phyloP scores from a whole-genome alignment of 2,797 vertebrate genomes.

The Miichthys miiuy region DNA sequence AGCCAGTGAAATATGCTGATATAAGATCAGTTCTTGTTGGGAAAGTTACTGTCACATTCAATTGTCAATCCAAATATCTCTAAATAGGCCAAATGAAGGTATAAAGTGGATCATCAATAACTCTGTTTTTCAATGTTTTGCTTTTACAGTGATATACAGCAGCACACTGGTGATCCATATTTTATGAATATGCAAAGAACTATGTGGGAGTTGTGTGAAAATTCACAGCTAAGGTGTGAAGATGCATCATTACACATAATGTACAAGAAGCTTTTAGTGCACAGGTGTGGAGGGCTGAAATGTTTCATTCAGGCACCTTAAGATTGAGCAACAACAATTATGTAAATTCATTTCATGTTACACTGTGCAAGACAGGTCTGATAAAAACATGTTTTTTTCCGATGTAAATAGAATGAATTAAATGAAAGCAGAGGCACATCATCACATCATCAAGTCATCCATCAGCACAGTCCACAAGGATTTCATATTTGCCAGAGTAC shows the following conservation, averaged over 20 bases:
- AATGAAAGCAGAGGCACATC: no score
- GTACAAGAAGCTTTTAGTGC: slow-evolving; percentile 11
- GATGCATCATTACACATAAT: slow-evolving; percentile 17
- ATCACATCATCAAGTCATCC: not conserved
- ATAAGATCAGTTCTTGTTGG: slow-evolving; percentile 21
- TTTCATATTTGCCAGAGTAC: no score
- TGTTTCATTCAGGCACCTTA: not conserved
- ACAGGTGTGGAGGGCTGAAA: slow-evolving; percentile 8
- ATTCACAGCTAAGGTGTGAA: slow-evolving; percentile 38
- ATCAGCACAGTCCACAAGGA: not conserved
- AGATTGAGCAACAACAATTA: not conserved
- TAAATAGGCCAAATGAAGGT: slow-evolving; percentile 36
- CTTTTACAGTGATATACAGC: not conserved
- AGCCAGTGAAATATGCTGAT: slow-evolving; percentile 25
- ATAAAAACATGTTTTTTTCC: not conserved
- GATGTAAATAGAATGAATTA: no score
- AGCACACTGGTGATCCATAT: slow-evolving; percentile 11
- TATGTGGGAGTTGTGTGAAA: slow-evolving; percentile 46
- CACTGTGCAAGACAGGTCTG: not conserved
- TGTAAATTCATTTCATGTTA: not conserved
- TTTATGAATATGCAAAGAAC: slow-evolving; percentile 44
- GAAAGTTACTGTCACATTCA: slow-evolving; percentile 12
- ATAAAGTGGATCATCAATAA: slow-evolving; percentile 28
- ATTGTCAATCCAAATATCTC: slow-evolving; percentile 7
- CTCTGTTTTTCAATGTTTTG: not conserved